phyloP scores from a whole-genome alignment of 2,113 vertebrate genomes.

The Carassius gibelio region DNA sequence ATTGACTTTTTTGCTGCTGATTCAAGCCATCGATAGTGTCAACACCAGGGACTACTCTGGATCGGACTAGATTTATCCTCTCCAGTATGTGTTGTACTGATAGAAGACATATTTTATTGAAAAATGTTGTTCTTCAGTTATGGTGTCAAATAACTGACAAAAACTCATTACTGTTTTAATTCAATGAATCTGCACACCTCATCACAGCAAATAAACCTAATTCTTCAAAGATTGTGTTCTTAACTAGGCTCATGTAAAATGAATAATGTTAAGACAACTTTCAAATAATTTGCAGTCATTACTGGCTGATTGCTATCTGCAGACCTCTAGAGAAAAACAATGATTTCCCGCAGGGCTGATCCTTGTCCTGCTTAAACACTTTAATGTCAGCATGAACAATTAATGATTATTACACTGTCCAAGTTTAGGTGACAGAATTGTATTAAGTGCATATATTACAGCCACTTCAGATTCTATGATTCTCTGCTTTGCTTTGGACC shows the following conservation, averaged over 20 bases:
- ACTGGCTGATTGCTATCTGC: slow-evolving; percentile 27
- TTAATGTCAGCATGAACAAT: slow-evolving; percentile 28
- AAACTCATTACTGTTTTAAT: neutral
- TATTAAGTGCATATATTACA: neutral
- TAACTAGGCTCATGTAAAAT: slow-evolving; percentile 2
- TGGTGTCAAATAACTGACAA: neutral
- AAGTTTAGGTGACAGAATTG: slow-evolving; percentile 1
- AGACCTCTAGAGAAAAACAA: slow-evolving; percentile 28
- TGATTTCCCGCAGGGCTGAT: slow-evolving; percentile 40
- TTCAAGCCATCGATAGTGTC: slow-evolving; percentile 28
- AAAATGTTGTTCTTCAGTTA: neutral
- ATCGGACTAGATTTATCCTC: slow-evolving; percentile 9
- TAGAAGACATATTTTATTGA: slow-evolving; percentile 4
- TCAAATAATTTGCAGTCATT: slow-evolving; percentile 35
- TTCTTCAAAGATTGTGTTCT: neutral
- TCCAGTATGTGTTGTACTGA: neutral
- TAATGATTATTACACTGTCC: slow-evolving; percentile 9
- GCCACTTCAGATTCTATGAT: neutral
- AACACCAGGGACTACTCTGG: neutral
- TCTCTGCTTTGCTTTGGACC: neutral
- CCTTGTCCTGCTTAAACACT: slow-evolving; percentile 32
- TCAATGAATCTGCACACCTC: neutral
- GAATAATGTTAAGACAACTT: slow-evolving; percentile 1
- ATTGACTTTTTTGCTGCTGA: slow-evolving; percentile 15
- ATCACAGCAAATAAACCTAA: neutral